phyloP scores from a whole-genome alignment of 1,140 invertebrate species.

The Diuraphis noxia region DNA sequence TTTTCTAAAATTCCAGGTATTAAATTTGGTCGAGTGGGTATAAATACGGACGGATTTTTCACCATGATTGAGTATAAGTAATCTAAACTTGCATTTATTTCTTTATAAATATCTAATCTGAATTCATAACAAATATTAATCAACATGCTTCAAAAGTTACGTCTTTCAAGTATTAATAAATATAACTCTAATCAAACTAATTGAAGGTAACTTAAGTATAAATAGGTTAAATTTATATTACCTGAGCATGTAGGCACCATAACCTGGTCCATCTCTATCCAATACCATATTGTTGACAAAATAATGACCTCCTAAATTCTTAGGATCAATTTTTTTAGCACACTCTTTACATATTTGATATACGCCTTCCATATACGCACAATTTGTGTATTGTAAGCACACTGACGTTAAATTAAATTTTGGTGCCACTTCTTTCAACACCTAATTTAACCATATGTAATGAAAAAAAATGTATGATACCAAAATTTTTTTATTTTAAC shows the following conservation, averaged over 20 bases:
- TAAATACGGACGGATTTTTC: conserved; percentile 35
- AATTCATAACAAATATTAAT: conserved; percentile 55
- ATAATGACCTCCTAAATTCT: conserved; percentile 84
- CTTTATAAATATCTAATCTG: conserved; percentile 87
- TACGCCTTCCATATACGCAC: conserved; percentile 83
- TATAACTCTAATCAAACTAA: background rate
- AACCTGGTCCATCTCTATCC: conserved; percentile 75
- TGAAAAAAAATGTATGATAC: background rate
- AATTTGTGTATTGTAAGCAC: conserved; percentile 75
- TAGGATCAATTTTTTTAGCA: conserved; percentile 83
- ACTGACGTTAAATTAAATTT: conserved; percentile 77
- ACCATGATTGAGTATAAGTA: conserved; percentile 66
- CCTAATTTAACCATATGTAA: conserved; percentile 60
- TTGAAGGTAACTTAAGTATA: background rate
- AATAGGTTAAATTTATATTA: conserved; percentile 57
- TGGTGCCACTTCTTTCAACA: conserved; percentile 83
- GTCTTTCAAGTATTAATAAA: background rate
- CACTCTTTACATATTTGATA: conserved; percentile 84
- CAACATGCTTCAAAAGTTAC: background rate
- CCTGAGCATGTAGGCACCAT: conserved; percentile 71
- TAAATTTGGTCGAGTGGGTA: conserved; percentile 35
- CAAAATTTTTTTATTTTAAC: background rate
- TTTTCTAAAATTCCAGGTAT: conserved; percentile 27
- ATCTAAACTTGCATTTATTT: conserved; percentile 79
- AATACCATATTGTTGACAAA: conserved; percentile 81